Evolutionary conservation across 2,888 invertebrate species (phyloP), one percentile per base, ranked within the genome.

Genomic region (Andrena haemorrhoa): DNA sequence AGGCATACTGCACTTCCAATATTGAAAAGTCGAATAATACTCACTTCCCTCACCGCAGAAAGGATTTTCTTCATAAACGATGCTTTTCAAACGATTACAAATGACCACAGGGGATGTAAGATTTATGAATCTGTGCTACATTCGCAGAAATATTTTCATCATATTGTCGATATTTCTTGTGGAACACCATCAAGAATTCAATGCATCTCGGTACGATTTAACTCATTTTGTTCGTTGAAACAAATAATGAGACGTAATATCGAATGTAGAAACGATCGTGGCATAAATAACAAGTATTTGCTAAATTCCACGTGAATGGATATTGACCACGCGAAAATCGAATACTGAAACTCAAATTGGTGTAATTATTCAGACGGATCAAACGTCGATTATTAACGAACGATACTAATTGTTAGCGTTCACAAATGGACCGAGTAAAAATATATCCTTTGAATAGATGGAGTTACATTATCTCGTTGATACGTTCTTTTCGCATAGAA

Each of bases 121-220:
- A 68, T 51, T 2, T 10, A 53, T 33, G 26, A 35, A 51, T 53
- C 49, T 7, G 53, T 8, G 16, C 12, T n/a, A n/a, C 69, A 69
- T 53, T 69, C 63, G 35, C 33, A 63, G 35, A 53, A 47, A 20
- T 23, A 49, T 29, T 63, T 63, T 53, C 31, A 41, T 16, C 20
- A 63, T 31, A 63, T 64, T 53, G 41, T 64, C 56, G 75, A 51
- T 41, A 51, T 64, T 29, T 16, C 10, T 47, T 26, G 10, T 7
- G 20, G 20, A 29, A 33, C 53, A 20, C n/a, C 61, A 47, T 10
- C 41, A 64, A n/a, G 47, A 63, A 56, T 63, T 70, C 29, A 56
- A 75, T 70, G 16, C 31, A 29, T 75, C 26, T 26, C 8, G 8
- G 1, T n/a, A 26, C 47, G 41, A 41, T 75, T 64, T 35, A 56